phyloP scores from a whole-genome alignment of 2,797 vertebrate species.

The Cyprinella venusta region DNA sequence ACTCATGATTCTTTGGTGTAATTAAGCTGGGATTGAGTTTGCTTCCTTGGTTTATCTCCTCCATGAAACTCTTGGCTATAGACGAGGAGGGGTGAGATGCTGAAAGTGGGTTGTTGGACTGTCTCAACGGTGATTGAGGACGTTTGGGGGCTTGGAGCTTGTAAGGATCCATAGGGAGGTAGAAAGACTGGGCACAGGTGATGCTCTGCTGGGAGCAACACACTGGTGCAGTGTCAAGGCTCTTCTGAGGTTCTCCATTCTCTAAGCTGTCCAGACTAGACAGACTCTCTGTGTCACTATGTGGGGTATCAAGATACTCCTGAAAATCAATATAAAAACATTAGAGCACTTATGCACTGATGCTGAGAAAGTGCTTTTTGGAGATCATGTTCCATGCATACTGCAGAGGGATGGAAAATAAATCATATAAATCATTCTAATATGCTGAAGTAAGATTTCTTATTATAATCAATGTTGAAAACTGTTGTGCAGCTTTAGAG shows the following conservation, averaged over 20 bases:
- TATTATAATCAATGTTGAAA: background rate
- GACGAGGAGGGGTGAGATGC: constrained; percentile 60
- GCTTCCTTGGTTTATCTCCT: constrained; percentile 53
- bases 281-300: constrained; percentile 81
- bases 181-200: constrained; percentile 63
- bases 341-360: background rate
- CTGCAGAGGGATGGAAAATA: background rate
- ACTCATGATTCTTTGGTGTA: constrained; percentile 50
- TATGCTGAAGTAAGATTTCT: background rate
- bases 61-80: constrained; percentile 67
- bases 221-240: constrained; percentile 55
- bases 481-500: background rate
- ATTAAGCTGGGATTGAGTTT: constrained; percentile 45
- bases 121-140: constrained; percentile 60
- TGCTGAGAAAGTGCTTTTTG: background rate
- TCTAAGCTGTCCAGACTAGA: constrained; percentile 92
- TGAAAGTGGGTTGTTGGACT: constrained; percentile 61
- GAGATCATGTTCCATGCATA: constrained; percentile 3
- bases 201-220: constrained; percentile 52
- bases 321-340: constrained; percentile 68
- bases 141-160: constrained; percentile 61
- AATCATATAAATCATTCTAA: background rate
- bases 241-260: constrained; percentile 72
- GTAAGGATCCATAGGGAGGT: constrained; percentile 63
- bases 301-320: constrained; percentile 78